Evolutionary conservation across 2,113 vertebrate species (phyloP).

Genomic region (Scomber scombrus): DNA sequence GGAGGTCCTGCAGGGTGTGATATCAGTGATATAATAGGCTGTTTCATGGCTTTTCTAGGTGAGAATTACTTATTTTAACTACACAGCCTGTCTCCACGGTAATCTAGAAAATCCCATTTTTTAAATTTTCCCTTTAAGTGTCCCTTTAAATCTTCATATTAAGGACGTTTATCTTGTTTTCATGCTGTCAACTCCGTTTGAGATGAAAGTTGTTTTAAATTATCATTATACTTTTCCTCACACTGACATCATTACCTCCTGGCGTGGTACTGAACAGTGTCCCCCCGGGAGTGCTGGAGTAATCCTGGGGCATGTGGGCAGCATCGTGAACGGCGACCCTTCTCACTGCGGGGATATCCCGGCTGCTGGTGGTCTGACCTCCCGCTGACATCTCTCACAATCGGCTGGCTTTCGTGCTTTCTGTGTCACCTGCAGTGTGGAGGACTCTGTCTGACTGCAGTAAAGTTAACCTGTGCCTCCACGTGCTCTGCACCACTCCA

Average conservation of each 20-base stretch:
- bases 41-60: too few species aligned
- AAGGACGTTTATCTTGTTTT: background rate
- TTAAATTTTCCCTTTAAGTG: too few species aligned
- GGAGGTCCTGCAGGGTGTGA: too few species aligned
- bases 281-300: constrained; percentile 93
- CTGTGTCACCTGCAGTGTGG: background rate
- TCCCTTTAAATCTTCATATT: background rate
- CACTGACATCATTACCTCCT: constrained; percentile 84
- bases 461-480: background rate
- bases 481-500: constrained; percentile 56
- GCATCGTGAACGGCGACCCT: constrained; percentile 87
- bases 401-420: background rate
- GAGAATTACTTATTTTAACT: too few species aligned
- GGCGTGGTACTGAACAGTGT: constrained; percentile 94
- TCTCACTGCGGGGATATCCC: constrained; percentile 89
- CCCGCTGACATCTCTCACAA: constrained; percentile 86
- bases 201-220: background rate
- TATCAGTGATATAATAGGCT: too few species aligned
- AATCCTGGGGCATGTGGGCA: constrained; percentile 89
- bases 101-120: background rate
- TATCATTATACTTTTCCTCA: too few species aligned
- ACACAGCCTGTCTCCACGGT: too few species aligned
- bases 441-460: background rate
- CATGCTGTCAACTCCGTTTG: too few species aligned
- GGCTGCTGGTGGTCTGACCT: constrained; percentile 85